These are phyloP conservation scores for Grus americana DNA, from an alignment of 2,113 vertebrate genomes.

Conservation along the genomic window DNA sequence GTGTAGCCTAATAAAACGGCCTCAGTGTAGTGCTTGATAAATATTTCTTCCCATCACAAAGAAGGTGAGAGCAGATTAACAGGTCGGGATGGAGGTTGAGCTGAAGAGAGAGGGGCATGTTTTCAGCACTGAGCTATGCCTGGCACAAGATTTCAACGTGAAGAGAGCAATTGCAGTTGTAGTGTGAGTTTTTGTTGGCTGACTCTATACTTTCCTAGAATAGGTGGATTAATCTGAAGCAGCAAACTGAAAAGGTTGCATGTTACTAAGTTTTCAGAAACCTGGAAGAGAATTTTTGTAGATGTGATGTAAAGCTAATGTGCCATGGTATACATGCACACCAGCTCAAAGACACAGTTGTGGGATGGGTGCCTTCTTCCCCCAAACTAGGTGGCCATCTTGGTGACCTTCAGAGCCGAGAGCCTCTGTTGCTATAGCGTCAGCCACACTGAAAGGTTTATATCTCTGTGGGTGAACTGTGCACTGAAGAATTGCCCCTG, in stretches of 20 bases:
- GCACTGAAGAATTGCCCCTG: not conserved
- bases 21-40: not conserved
- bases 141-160: not conserved
- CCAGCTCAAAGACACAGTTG: not conserved
- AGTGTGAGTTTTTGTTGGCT: not conserved
- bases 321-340: not conserved
- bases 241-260: not conserved
- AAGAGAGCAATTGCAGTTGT: not conserved
- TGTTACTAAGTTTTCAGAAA: not conserved
- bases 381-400: not conserved
- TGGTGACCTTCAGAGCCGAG: not conserved
- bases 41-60: not conserved
- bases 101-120: not conserved
- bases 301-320: not conserved
- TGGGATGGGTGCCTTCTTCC: not conserved
- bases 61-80: not conserved
- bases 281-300: not conserved
- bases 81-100: not conserved
- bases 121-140: not conserved
- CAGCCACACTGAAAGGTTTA: not conserved
- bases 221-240: conserved; percentile 8
- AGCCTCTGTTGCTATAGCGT: not conserved
- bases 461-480: not conserved
- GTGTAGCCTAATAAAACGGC: not conserved
- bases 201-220: not conserved